phyloP scores from a whole-genome alignment of 2,113 vertebrate genomes.

The Ariopsis seemanni region DNA sequence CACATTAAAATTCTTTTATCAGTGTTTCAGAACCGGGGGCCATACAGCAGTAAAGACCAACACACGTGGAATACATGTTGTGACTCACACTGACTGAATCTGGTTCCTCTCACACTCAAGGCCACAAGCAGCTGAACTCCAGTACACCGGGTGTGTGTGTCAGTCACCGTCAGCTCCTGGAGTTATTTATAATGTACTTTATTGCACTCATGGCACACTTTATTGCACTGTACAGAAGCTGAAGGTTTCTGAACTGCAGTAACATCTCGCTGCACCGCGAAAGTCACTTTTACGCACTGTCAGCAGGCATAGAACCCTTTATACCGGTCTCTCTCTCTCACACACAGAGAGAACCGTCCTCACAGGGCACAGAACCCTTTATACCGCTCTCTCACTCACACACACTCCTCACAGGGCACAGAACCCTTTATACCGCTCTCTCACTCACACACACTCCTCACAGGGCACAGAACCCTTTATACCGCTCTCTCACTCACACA shows the following conservation, averaged over 20 bases:
- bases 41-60: background rate
- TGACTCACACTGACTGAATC: background rate
- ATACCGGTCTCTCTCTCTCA: background rate
- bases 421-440: too few relatives aligned
- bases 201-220: background rate
- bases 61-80: background rate
- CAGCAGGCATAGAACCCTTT: background rate
- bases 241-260: background rate
- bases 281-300: background rate
- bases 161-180: background rate
- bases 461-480: too few relatives aligned
- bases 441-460: too few relatives aligned
- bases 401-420: too few relatives aligned
- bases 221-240: constrained; percentile 1
- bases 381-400: too few relatives aligned
- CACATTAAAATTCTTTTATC: background rate
- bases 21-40: background rate
- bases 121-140: background rate
- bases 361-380: too few relatives aligned
- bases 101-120: background rate
- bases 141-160: background rate
- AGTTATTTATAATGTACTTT: background rate
- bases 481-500: too few relatives aligned
- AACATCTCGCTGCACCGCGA: background rate
- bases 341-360: too few relatives aligned